phyloP scores from a whole-genome alignment of 1,140 invertebrate genomes.

The Pectinophora gossypiella region DNA sequence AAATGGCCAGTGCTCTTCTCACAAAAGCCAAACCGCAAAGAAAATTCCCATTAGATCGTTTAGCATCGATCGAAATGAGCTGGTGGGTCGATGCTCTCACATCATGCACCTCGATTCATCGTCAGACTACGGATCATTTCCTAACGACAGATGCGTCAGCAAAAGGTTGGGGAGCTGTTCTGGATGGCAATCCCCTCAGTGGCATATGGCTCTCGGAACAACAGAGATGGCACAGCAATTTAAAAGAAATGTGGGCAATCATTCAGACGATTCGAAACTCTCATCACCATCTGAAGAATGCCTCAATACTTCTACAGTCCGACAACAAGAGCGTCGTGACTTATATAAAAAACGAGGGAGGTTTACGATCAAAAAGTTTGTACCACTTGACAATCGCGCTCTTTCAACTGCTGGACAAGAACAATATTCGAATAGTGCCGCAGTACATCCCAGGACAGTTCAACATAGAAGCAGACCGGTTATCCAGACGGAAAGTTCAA shows the following conservation, averaged over 20 bases:
- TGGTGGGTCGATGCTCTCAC: not conserved
- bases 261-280: slow-evolving; percentile 12
- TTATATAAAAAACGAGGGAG: slow-evolving; percentile 26
- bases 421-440: slow-evolving; percentile 18
- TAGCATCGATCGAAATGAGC: not conserved
- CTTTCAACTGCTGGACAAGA: slow-evolving; percentile 20
- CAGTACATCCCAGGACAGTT: slow-evolving; percentile 20
- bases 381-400: no score
- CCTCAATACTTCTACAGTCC: slow-evolving; percentile 24
- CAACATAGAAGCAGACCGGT: slow-evolving; percentile 27
- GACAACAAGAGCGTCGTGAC: slow-evolving; percentile 32
- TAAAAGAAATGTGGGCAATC: no score
- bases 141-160: slow-evolving; percentile 28
- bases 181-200: slow-evolving; percentile 4
- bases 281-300: slow-evolving; percentile 10
- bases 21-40: not conserved
- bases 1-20: not conserved
- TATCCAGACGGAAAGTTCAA: slow-evolving; percentile 15
- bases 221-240: slow-evolving; percentile 27
- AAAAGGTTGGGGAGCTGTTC: slow-evolving; percentile 10
- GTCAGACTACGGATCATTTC: slow-evolving; percentile 8
- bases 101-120: not conserved
- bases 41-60: not conserved
- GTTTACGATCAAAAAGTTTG: slow-evolving; percentile 12
- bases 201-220: slow-evolving; percentile 10